Evolutionary conservation across 2,888 invertebrate species (phyloP), one percentile per base, ranked within the genome.

Genomic region (Cataglyphis albicans): DNA sequence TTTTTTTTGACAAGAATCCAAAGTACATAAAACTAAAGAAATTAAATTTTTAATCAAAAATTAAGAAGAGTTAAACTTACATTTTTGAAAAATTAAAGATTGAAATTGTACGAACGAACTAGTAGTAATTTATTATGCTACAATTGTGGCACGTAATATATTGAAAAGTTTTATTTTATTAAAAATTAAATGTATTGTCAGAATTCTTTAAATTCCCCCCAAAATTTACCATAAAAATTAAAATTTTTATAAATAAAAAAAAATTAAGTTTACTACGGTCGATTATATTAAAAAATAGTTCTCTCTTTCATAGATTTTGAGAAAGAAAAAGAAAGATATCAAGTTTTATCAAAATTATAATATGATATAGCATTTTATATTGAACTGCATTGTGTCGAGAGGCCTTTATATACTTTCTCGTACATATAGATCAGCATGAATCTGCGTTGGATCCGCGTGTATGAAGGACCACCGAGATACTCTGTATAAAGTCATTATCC

Each of bases 401-500:
- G 52, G 7, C n/a, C 7, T 52, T n/a, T 52, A 52, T 18, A 48
- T 35, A 35, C 35, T 48, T 52, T 73, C 59, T 52, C 15, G 21
- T 35, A 41, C 4, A 41, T 0, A 38, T 15, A 12, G 35, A 57
- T 81, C 76, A n/a, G 2, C 52, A 18, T n/a, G 52, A 52, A 7
- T n/a, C 75, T 80, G 48, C 29, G n/a, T 18, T 57, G 48, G 78
- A 82, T 76, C 70, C 73, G 52, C 61, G 72, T 73, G 65, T 55
- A 63, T 67, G 25, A 25, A 55, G 84, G 90, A 90, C 90, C 90
- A 90, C 89, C 90, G 76, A 87, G 76, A 87, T 84, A 72, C 82
- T 86, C 63, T 74, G 82, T 90, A 90, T 88, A 88, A 89, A 90
- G 90, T 90, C 89, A 90, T 90, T 90, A 90, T 87, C 90, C 83